Evolutionary conservation across 30 jellyfish, hydroid and myxozoan species (phyloP), one percentile per base, ranked within the genome.

Genomic region (Morbakka virulenta): DNA sequence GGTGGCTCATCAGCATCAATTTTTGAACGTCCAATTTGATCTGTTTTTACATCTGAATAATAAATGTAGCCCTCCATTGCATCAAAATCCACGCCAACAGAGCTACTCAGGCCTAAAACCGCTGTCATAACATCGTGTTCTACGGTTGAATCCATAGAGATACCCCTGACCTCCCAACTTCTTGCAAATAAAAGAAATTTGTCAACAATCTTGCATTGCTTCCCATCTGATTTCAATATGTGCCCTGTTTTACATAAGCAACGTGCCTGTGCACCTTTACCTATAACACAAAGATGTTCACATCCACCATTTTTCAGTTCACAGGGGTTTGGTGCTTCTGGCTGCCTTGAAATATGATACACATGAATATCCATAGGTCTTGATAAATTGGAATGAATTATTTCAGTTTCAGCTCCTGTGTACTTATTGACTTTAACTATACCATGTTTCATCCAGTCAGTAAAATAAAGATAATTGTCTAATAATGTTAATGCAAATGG

Each of bases 351-450:
- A 1, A 51, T 53, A 53, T 79, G 92, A 36, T 85, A 71, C 57
- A 85, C 76, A 24, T 92, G 96, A 21, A 92, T 65, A 63, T 92
- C 98, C 98, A 92, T 92, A 2, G 98, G 98, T 24, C 96, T 88
- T 1, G 96, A 31, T 17, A 92, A 71, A 64, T 86, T 84, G 17
- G 72, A 68, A 21, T 67, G 63, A n/a, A 91, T 29, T 2, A 85
- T 36, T 30, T 61, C 64, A 62, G 31, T 77, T 0, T 48, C n/a
- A 11, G 47, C 57, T 3, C 50, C 17, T 12, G 51, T 72, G 4
- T 62, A n/a, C 41, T 82, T 86, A 47, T 69, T 50, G 11, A 81
- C 96, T 26, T 71, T 77, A 9, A 92, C 57, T 25, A 92, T 65
- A 13, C 98, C 98, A 25, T 74, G 76, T 27, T 80, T 82, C 31